Conservation (phyloP, 2,113 vertebrate species). For the Nibea coibor region DNA sequence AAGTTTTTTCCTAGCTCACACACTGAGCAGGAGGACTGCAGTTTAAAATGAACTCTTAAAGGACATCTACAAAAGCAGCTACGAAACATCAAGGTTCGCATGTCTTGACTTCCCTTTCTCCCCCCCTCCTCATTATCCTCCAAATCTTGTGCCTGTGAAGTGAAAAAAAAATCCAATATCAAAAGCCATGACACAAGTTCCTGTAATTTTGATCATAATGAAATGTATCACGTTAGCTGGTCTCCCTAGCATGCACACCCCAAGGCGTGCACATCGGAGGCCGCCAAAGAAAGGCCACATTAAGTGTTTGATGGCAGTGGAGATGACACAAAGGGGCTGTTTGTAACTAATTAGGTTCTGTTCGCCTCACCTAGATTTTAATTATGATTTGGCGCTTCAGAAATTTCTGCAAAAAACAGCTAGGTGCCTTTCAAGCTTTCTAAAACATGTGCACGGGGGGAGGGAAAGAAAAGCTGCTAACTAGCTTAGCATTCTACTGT, state of each 20-base stretch:
- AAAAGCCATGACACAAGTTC: conserved; percentile 37
- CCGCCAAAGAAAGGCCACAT: conserved; percentile 50
- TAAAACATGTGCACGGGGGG: neutral
- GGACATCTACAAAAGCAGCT: conserved; percentile 40
- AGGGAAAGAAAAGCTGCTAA: conserved; percentile 1
- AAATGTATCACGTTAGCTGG: conserved; percentile 41
- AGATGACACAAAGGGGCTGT: conserved; percentile 56
- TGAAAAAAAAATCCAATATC: conserved; percentile 23
- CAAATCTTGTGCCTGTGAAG: conserved; percentile 5
- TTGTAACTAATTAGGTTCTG: conserved; percentile 69
- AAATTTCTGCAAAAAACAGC: conserved; percentile 33
- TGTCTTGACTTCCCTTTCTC: conserved; percentile 17
- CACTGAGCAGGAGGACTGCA: neutral
- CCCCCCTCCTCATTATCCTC: conserved; percentile 25
- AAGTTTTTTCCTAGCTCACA: conserved; percentile 21
- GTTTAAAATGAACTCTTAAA: conserved; percentile 26
- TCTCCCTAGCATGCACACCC: conserved; percentile 33
- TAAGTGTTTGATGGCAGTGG: conserved; percentile 59
- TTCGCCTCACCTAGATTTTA: conserved; percentile 66
- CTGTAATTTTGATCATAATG: conserved; percentile 60
- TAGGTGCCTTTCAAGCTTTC: conserved; percentile 8
- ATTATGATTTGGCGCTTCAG: conserved; percentile 70
- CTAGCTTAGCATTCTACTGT: conserved; percentile 36
- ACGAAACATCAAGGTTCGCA: conserved; percentile 37
- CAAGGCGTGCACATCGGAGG: conserved; percentile 57